Conservation (phyloP, 2,888 invertebrate species). For the Automeris io region DNA sequence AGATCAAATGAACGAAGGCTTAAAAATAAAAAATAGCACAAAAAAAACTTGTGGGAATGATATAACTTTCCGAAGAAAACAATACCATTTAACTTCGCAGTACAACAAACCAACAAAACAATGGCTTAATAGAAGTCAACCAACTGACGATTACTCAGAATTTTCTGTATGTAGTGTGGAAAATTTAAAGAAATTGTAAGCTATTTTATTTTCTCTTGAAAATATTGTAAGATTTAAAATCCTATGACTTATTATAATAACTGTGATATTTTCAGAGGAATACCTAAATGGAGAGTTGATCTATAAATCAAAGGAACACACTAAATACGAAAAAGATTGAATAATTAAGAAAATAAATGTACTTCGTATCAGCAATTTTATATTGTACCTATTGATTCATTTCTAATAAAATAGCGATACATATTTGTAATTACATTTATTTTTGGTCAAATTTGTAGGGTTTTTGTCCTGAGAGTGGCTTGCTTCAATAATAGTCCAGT, state of each 20-base stretch:
- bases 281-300: constrained; percentile 36
- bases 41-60: background rate
- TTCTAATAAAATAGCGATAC: too few relatives aligned
- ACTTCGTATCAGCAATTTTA: too few relatives aligned
- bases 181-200: constrained; percentile 45
- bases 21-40: background rate
- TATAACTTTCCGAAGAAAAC: background rate
- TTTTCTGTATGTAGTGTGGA: constrained; percentile 24
- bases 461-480: too few relatives aligned
- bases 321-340: constrained; percentile 2
- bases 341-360: too few relatives aligned
- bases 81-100: too few relatives aligned
- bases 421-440: too few relatives aligned
- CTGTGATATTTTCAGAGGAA: constrained; percentile 28
- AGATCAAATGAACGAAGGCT: background rate
- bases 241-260: too few relatives aligned
- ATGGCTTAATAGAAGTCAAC: constrained; percentile 37
- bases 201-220: constrained; percentile 5
- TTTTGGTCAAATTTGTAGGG: too few relatives aligned
- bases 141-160: constrained; percentile 6
- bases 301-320: constrained; percentile 12
- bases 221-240: too few relatives aligned
- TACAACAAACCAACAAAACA: constrained; percentile 41
- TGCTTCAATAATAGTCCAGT: too few relatives aligned
- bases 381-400: too few relatives aligned